A percentile compares a stretch with the other conserved stretches of the same genome.
Evolutionary conservation across 2,888 invertebrate species (phyloP).

Genomic region (Caenorhabditis becei): DNA sequence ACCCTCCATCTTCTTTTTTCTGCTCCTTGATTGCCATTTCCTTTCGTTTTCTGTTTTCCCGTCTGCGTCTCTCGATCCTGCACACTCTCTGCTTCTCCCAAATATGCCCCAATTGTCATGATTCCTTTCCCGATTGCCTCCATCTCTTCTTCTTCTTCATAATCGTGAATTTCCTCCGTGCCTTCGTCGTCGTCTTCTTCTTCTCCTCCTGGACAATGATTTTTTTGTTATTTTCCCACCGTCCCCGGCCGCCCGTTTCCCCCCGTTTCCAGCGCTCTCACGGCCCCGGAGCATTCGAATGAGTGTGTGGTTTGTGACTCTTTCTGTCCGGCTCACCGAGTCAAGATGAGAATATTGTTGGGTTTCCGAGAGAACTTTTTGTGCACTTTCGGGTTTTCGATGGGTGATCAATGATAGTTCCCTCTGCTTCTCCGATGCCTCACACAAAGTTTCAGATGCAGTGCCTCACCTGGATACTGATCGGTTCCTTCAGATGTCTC

Average conservation of each 20-base stretch:
- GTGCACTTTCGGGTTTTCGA: no score
- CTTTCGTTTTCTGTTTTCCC: conserved; percentile 14
- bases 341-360: not conserved
- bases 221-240: conserved; percentile 49
- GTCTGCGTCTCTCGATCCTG: conserved; percentile 21
- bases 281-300: conserved; percentile 14
- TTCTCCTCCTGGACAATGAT: conserved; percentile 27
- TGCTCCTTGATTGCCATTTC: conserved; percentile 48
- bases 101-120: conserved; percentile 50
- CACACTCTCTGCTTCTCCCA: conserved; percentile 17
- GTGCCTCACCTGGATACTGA: no score
- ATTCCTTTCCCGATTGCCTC: conserved; percentile 54
- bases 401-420: no score
- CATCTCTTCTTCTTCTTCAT: conserved; percentile 50
- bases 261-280: conserved; percentile 9
- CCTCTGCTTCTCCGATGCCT: no score
- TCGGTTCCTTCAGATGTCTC: no score
- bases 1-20: conserved; percentile 12
- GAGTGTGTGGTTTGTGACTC: conserved; percentile 41
- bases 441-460: no score
- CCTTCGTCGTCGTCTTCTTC: conserved; percentile 2
- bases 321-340: conserved; percentile 11
- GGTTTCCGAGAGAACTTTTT: not conserved
- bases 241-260: conserved; percentile 8
- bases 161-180: conserved; percentile 51